Conservation (phyloP, 1,140 invertebrate species). For the Drosophila watanabei region DNA sequence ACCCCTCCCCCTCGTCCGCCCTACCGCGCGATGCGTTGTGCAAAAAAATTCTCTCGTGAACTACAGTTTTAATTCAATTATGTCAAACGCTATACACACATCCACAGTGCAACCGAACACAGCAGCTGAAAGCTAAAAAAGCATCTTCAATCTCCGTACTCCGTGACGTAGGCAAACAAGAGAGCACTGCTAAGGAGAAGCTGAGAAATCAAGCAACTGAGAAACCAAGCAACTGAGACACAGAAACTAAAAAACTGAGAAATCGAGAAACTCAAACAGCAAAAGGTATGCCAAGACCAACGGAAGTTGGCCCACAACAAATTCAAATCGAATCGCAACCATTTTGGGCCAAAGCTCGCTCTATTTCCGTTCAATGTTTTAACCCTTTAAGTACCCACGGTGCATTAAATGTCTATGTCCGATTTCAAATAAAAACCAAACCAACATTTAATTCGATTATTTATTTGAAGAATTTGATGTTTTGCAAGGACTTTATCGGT, state of each 20-base stretch:
- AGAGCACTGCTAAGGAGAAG: slow-evolving; percentile 7
- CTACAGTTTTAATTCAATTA: slow-evolving; percentile 67
- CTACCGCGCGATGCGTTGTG: slow-evolving; percentile 35
- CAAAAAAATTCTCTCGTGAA: slow-evolving; percentile 48
- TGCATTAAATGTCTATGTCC: not conserved
- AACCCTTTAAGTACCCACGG: slow-evolving; percentile 12
- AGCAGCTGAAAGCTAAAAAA: slow-evolving; percentile 24
- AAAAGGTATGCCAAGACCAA: slow-evolving; percentile 45
- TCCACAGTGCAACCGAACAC: slow-evolving; percentile 37
- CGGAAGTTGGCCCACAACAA: slow-evolving; percentile 47
- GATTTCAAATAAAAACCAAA: not conserved
- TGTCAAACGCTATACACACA: slow-evolving; percentile 50
- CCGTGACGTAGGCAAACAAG: slow-evolving; percentile 25
- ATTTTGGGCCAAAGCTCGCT: slow-evolving; percentile 38
- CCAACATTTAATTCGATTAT: not conserved
- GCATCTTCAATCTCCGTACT: slow-evolving; percentile 19
- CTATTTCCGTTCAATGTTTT: slow-evolving; percentile 32
- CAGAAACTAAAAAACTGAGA: slow-evolving; percentile 17
- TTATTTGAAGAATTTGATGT: not conserved
- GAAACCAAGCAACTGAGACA: slow-evolving; percentile 14
- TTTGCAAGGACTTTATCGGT: too few species aligned
- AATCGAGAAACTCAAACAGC: slow-evolving; percentile 26
- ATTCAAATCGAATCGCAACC: slow-evolving; percentile 33
- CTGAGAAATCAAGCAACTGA: slow-evolving; percentile 9
- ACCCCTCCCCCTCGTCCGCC: slow-evolving; percentile 4